Evolutionary conservation across 2,797 vertebrate species (phyloP), one percentile per base, ranked within the genome.

Genomic region (Cygnus olor): DNA sequence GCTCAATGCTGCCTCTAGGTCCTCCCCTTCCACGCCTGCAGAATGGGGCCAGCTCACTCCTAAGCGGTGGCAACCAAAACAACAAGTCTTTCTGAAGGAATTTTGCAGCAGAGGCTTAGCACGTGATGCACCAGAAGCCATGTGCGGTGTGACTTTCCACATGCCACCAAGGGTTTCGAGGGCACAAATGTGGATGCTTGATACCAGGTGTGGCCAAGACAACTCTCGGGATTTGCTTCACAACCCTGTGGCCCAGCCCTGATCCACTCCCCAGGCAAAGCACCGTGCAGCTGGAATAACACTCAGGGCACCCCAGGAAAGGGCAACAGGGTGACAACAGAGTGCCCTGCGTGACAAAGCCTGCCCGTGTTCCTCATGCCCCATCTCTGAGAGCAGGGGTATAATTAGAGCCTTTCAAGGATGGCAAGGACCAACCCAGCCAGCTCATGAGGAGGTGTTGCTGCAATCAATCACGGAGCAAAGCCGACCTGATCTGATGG

Each of bases 321-420:
- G 34, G 85, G 70, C 42, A 90, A 49, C 44, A 56, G 32, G 11
- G 47, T 66, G 51, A 77, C 47, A 89, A 68, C 53, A 60, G 32
- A 12, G 40, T 60, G 47, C n/a, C 36, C 9, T 56, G 63, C 2
- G 0, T 81, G 78, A 77, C 68, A 73, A 36, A 81, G 44, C 86
- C 58, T 58, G 84, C 34, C 82, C 12, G 25, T 71, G 63, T 80
- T 91, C 80, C 68, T 94, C 74, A 73, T 2, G 0, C 32, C 56
- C 54, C 0, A 0, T 54, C 36, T 85, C 56, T 94, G 70, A 83
- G 89, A 79, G 25, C 58, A 78, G 56, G 88, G 74, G 36, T 70
- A 44, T 86, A 95, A 95, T 93, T 77, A 94, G 56, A 93, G 64
- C 44, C 82, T 86, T 88, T 88, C 88, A 93, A 73, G 30, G 66